Evolutionary conservation across 2,797 vertebrate species (phyloP), one percentile per base, ranked within the genome.

Genomic region (Gallinago solitaria): DNA sequence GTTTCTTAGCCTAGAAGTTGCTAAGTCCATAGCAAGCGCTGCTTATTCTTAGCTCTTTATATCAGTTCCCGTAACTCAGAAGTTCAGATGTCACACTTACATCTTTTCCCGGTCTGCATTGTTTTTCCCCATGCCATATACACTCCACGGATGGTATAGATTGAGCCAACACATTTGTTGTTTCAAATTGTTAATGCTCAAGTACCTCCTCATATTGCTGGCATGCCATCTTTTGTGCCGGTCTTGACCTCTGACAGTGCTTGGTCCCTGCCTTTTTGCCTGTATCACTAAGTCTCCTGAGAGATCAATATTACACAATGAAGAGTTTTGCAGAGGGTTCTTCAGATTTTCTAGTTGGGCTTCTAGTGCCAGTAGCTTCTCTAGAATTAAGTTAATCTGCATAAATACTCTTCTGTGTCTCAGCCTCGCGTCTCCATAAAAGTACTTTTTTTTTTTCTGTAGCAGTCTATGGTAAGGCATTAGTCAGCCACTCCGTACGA

Each of bases 311-410:
- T 82, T 89, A 63, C 17, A 12, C 54, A 74, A 25, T 41, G 39
- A 74, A 53, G 28, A 45, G 6, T 82, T 95, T 95, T 89, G 59
- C 54, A 67, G 83, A 69, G 47, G 27, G 10, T 61, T 78, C 25
- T 43, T 91, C 51, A 39, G 13, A 86, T 28, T 64, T 84, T 92
- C 43, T 35, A 45, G n/a, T 67, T 89, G 60, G 70, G 37, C 28
- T 83, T 85, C 43, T 79, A 87, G 80, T 0, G 0, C 17, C 43
- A 88, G n/a, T 76, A 77, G 51, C 35, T 95, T 89, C 12, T 14
- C 16, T 79, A 57, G 60, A 75, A 89, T 95, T 76, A 87, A 63
- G 23, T 77, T 95, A 83, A 90, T 93, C 67, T 84, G 39, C 5
- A 7, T 77, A 18, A 79, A 67, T 89, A 23, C 69, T 94, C 24